These are phyloP conservation scores for Drosophila subquinaria DNA, from an alignment of 2,888 invertebrate genomes.

Conservation along the genomic window DNA sequence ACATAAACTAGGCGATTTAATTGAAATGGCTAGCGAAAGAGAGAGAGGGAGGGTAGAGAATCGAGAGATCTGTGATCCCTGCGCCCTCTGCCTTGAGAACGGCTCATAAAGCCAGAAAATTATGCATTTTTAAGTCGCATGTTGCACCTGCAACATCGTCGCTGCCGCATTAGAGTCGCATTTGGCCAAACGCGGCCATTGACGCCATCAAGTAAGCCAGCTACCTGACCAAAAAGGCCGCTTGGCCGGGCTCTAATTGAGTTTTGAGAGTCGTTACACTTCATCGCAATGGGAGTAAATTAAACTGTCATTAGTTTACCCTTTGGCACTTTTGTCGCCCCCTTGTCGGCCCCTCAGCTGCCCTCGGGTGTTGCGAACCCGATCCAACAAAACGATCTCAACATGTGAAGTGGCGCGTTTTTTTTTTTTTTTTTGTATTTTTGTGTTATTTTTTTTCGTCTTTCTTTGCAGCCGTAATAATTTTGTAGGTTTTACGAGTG, in stretches of 20 bases:
- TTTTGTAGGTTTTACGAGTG: conserved; percentile 79
- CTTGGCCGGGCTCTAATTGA: conserved; percentile 66
- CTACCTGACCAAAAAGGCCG: conserved; percentile 36
- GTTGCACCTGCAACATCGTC: conserved; percentile 65
- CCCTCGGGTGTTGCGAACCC: conserved; percentile 45
- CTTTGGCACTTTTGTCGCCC: conserved; percentile 76
- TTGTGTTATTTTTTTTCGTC: conserved; percentile 22
- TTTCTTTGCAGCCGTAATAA: conserved; percentile 70
- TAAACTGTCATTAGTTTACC: conserved; percentile 85
- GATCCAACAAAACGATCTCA: conserved; percentile 51
- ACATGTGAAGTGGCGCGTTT: conserved; percentile 77
- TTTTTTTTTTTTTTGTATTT: conserved; percentile 25
- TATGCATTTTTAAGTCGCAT: conserved; percentile 65
- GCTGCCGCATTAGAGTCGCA: conserved; percentile 61
- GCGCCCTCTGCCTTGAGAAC: conserved; percentile 17
- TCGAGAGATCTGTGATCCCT: conserved; percentile 1
- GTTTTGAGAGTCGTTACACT: conserved; percentile 78
- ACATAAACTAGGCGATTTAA: conserved; percentile 78
- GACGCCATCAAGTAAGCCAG: conserved; percentile 37
- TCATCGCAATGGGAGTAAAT: conserved; percentile 83
- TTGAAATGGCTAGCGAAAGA: conserved; percentile 57
- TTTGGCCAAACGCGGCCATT: conserved; percentile 60
- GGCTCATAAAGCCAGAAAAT: conserved; percentile 71
- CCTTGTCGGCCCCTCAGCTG: conserved; percentile 17
- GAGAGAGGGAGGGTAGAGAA: neutral